Base-by-base conservation (phyloP, 2,888 invertebrate species). In the Trissonchulus latispiculum region DNA sequence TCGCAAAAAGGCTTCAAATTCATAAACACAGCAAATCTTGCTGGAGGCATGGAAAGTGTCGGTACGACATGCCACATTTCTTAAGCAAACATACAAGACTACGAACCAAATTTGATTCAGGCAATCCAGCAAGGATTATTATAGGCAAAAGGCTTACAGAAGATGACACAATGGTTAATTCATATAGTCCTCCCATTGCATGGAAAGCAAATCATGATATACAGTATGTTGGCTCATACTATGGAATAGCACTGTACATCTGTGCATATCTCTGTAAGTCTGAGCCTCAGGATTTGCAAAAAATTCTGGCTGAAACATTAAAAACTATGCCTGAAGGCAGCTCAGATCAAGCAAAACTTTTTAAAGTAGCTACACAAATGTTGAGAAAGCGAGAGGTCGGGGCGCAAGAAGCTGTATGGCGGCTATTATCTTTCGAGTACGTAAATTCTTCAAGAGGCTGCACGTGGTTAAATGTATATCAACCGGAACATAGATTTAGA, bases 361-460 rank as follows among this genome's bases (percentile, higher is more conserved):
- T 64, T 33, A n/a, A n/a, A 15, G 28, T 64, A 32, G 66, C 15
- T 32, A 18, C 66, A 8, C 15, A 8, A 64, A n/a, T 64, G 66
- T 33, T 64, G 18, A 32, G 18, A 18, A 15, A 64, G 8, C 31
- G 66, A n/a, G 32, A 64, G 35, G n/a, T 64, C 28, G 28, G 66
- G 8, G 35, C 32, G 8, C 66, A 64, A n/a, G 66, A 64, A 64
- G 66, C 66, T n/a, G 66, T 28, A n/a, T 64, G 66, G 66, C 8
- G 66, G 18, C 35, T 64, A 33, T 33, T 64, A 18, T 15, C 15
- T n/a, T 64, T 15, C 18, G 15, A 8, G 18, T 64, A 64, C 35
- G 66, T 64, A 33, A 28, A 64, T 32, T 64, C 66, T 32, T 15
- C 8, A 8, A 29, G 66, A 29, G 66, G 28, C 8, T 15, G 8